Conservation (phyloP, 2,797 vertebrate genomes). For the Parauchenoglanis punctatus region DNA sequence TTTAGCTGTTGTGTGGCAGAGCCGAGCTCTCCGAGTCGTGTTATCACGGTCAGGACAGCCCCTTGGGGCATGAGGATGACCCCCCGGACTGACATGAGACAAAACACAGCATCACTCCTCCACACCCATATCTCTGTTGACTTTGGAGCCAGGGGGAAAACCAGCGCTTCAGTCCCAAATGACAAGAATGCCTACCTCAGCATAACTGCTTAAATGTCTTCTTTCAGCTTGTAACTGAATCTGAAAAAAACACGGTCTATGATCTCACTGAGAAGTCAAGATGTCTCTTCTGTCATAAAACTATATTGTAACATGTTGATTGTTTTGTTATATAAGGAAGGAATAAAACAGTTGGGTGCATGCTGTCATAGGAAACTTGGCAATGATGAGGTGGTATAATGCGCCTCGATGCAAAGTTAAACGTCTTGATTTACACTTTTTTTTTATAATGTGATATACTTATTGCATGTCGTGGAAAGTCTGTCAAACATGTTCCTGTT, state of each 20-base stretch:
- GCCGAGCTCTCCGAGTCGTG: conserved; percentile 34
- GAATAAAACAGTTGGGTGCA: not conserved
- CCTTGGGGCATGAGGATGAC: conserved; percentile 58
- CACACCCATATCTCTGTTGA: conserved; percentile 78
- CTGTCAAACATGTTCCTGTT: not conserved
- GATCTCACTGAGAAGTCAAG: conserved; percentile 19
- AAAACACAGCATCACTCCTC: conserved; percentile 77
- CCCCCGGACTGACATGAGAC: conserved; percentile 73
- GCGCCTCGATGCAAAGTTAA: not conserved
- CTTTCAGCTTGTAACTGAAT: conserved; percentile 42
- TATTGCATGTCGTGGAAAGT: not conserved
- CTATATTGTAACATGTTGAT: not conserved
- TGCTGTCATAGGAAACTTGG: not conserved
- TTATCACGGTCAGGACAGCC: conserved; percentile 55
- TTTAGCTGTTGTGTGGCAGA: conserved; percentile 56
- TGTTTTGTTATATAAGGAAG: not conserved
- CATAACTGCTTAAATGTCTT: conserved; percentile 53
- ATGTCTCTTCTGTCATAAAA: not conserved
- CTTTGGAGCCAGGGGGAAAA: conserved; percentile 77
- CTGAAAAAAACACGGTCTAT: conserved; percentile 1
- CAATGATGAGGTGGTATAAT: not conserved
- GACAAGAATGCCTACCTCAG: conserved; percentile 76
- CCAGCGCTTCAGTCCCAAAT: conserved; percentile 71
- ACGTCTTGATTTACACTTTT: not conserved
- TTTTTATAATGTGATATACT: not conserved